These are phyloP conservation scores for Cygnus atratus DNA, from an alignment of 2,113 vertebrate species.

Conservation along the genomic window DNA sequence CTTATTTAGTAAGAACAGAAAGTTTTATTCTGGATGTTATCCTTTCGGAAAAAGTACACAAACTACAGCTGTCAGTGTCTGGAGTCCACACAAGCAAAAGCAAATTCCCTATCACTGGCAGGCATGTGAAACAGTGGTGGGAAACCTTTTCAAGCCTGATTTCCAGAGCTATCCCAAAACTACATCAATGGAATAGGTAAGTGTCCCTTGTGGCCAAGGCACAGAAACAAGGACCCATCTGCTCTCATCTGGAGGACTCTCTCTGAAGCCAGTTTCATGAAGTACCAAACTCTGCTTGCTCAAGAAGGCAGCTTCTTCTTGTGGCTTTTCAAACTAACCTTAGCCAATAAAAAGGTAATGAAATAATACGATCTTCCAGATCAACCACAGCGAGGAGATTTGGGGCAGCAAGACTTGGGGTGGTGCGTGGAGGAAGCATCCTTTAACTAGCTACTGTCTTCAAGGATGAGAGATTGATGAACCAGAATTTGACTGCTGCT, in stretches of 20 bases:
- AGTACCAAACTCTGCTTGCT: neutral
- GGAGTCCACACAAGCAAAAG: neutral
- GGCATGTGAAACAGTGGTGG: neutral
- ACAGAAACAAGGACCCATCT: neutral
- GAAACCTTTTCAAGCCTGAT: neutral
- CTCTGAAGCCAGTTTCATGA: neutral
- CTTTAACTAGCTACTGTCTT: neutral
- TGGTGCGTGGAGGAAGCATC: neutral
- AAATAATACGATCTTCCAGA: neutral
- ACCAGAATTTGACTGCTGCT: neutral
- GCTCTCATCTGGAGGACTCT: neutral
- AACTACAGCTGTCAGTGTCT: neutral
- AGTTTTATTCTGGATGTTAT: neutral
- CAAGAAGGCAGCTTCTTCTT: neutral
- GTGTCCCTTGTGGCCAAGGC: neutral
- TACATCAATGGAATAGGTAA: neutral
- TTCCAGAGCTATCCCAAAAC: neutral
- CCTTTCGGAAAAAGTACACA: neutral
- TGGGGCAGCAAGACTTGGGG: fast-evolving
- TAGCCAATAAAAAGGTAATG: neutral
- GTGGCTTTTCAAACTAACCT: neutral
- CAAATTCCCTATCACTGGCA: neutral
- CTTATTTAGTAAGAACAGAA: neutral
- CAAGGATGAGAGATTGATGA: neutral
- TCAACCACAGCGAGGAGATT: neutral